Base-by-base conservation (phyloP, 2,888 invertebrate genomes). In the Habrosyne pyritoides region DNA sequence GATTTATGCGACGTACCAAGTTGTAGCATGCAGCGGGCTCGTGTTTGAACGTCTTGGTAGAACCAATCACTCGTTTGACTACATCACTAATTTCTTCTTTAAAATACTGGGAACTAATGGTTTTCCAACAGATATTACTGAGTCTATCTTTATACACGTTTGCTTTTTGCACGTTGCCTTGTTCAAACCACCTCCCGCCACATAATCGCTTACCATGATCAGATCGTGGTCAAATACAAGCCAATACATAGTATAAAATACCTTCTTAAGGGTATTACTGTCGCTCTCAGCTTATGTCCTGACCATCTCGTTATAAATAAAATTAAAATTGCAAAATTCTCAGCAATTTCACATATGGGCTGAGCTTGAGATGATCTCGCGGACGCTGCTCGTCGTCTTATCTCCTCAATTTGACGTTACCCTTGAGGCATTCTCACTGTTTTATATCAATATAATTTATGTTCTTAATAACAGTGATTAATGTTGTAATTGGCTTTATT, bases 241-340 rank as follows among this genome's bases (percentile, higher is more conserved):
- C n/a, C n/a, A n/a, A n/a, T n/a, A n/a, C n/a, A n/a, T n/a, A n/a
- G n/a, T n/a, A n/a, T n/a, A n/a, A n/a, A n/a, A n/a, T n/a, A n/a
- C n/a, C n/a, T n/a, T n/a, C n/a, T 6, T 21, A 26, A 12, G 7
- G 47, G 52, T 7, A 33, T 28, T 8, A 10, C 21, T 26, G 18
- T 36, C 77, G 75, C 77, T 65, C 2, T 6, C 10, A 57, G 59
- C 75, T 71, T 54, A 51, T 64, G 53, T n/a, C 66, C 83, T 83
- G 56, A 24, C 59, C 61, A 59, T 60, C 59, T 81, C 79, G 84
- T 87, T 89, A 91, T 89, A 91, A 91, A 91, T 91, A 88, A 91
- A 92, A 91, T 91, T 91, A 90, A 92, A 92, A 92, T 92, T 91
- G 89, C 88, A 90, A 91, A 91, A 89, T 88, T 86, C 85, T 76